Conservation (phyloP, 2,888 invertebrate species). For the Toxonevra muliebris region DNA sequence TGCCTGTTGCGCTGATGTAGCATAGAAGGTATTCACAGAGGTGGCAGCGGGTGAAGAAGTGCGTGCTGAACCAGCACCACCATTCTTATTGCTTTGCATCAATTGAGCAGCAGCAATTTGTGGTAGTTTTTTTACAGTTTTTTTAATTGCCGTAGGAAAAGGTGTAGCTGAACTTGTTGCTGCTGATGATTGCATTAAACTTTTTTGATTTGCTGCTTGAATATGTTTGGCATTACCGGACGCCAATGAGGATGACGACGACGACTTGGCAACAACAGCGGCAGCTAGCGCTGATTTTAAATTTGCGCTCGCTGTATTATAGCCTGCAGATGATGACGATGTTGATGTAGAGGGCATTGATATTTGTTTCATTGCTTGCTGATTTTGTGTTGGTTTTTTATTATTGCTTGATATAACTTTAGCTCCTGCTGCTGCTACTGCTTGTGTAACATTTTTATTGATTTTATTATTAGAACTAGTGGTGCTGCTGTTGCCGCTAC, state of each 20-base stretch:
- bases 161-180: constrained; percentile 1
- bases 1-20: neutral
- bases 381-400: constrained; percentile 25
- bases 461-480: neutral
- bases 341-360: neutral
- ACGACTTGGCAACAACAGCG: constrained; percentile 67
- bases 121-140: neutral
- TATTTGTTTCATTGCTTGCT: neutral
- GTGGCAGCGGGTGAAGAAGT: neutral
- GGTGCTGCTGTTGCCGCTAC: constrained; percentile 12
- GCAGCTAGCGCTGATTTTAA: constrained; percentile 6
- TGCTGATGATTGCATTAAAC: neutral
- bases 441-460: neutral
- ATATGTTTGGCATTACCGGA: neutral
- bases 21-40: constrained; percentile 1
- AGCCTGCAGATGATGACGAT: neutral
- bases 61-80: constrained; percentile 7
- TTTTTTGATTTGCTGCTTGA: neutral
- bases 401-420: constrained; percentile 25
- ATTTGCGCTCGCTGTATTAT: neutral
- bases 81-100: constrained; percentile 18
- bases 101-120: constrained; percentile 5
- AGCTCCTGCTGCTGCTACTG: constrained; percentile 3
- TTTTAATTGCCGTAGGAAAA: neutral
- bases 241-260: constrained; percentile 71